phyloP scores from a whole-genome alignment of 2,797 vertebrate species.

The Gallinago nigripennis region DNA sequence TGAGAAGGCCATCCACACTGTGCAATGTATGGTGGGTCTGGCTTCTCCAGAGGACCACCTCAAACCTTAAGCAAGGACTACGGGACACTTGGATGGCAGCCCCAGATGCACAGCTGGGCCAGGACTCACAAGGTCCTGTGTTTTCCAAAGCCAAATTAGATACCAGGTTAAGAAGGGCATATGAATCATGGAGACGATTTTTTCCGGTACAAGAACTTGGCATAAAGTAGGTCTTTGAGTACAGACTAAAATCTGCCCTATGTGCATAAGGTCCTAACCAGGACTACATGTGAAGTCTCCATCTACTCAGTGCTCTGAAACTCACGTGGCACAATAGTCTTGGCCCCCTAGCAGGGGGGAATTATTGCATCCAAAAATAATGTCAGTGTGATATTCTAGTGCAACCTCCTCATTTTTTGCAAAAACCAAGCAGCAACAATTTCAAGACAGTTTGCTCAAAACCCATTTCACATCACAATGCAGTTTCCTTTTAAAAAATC shows the following conservation, averaged over 20 bases:
- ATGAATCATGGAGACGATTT: background rate
- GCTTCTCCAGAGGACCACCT: background rate
- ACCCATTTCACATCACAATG: background rate
- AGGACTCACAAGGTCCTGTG: rapidly evolving
- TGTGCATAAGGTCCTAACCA: background rate
- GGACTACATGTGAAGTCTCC: background rate
- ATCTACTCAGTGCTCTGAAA: background rate
- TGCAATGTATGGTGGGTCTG: background rate
- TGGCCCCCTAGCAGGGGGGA: background rate
- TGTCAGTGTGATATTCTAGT: background rate
- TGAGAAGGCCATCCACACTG: background rate
- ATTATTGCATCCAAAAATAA: background rate
- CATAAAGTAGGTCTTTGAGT: background rate
- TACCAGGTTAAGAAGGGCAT: background rate
- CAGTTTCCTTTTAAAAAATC: background rate
- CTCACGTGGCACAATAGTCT: background rate
- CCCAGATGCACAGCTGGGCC: background rate
- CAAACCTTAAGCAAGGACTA: background rate
- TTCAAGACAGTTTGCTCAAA: background rate
- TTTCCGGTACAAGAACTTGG: background rate
- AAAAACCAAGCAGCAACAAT: background rate
- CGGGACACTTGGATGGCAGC: background rate
- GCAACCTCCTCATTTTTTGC: rapidly evolving
- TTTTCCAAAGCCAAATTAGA: background rate
- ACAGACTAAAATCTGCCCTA: background rate